Evolutionary conservation across 1,140 invertebrate species (phyloP), one percentile per base, ranked within the genome.

Genomic region (Hermetia illucens): DNA sequence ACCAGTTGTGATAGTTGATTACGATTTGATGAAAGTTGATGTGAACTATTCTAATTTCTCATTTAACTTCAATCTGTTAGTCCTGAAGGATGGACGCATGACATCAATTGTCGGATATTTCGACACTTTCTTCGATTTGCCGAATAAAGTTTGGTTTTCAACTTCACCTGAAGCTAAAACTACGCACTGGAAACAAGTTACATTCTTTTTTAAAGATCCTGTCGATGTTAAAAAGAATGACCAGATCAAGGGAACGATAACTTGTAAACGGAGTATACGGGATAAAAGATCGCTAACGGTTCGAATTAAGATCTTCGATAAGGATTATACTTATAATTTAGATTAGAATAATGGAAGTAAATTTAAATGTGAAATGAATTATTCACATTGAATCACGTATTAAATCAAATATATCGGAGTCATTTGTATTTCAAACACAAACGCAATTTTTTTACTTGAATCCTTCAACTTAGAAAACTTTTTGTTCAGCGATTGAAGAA

Each of bases 101-200:
- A 92, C 90, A 9, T 83, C 87, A 8, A 71, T 97, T 36, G 81
- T 89, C 37, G 90, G 88, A 12, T 97, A 89, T 68, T 98, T 98
- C 65, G 84, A 90, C 63, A 79, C 79, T n/a, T 77, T 77, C 47
- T 91, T 91, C 57, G 81, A 88, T 45, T 54, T 88, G 36, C 73
- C 77, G 2, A 68, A 71, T 48, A 58, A 68, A 18, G 62, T 77
- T 12, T 61, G 67, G 20, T 74, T 90, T 44, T 77, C 75, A 33
- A 90, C 86, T 48, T 81, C 79, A 38, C 90, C 80, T 44, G 66
- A 62, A 45, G 66, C 63, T 52, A 74, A 71, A 53, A 69, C 71
- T 42, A 98, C 95, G 13, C 93, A 98, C 66, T 98, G 94, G 94
- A 94, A 96, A 55, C 94, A 98, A 66, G 95, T 90, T 2, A 75